Percentiles rank a stretch among this genome's conserved stretches.
These are phyloP conservation scores for Brienomyrus brachyistius DNA, from an alignment of 2,113 vertebrate species.

Conservation along the genomic window DNA sequence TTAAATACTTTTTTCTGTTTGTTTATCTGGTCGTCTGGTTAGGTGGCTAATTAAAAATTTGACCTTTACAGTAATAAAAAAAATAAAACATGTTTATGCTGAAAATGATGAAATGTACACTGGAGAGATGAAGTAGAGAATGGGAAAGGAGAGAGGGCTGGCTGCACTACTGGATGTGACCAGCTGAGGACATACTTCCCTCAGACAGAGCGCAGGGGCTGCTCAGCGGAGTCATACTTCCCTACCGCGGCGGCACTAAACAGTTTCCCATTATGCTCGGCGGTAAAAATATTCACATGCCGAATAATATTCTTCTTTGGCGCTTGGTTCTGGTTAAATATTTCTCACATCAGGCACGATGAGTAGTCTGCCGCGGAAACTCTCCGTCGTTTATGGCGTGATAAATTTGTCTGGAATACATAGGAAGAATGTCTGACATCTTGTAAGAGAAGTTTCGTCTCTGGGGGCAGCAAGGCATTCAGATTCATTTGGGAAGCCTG, in stretches of 20 bases:
- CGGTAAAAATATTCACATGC: background rate
- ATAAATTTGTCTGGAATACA: background rate
- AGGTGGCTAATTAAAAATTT: background rate
- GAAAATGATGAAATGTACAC: background rate
- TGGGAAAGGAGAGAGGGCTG: background rate
- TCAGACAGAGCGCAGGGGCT: constrained; percentile 43
- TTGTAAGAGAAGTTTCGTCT: background rate
- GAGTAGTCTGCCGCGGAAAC: background rate
- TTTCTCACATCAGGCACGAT: background rate
- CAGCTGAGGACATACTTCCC: constrained; percentile 73
- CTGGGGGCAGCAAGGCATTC: background rate
- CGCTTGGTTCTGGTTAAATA: background rate
- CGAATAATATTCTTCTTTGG: background rate
- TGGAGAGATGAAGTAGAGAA: background rate
- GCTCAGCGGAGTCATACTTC: constrained; percentile 13
- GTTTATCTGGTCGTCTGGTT: background rate
- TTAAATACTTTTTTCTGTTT: background rate
- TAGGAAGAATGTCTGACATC: background rate
- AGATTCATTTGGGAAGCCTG: background rate
- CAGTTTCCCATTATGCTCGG: background rate
- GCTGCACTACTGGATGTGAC: constrained; percentile 60
- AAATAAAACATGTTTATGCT: background rate
- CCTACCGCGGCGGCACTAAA: background rate
- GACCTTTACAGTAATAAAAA: background rate
- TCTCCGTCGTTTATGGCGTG: background rate